Percentiles rank a stretch among this genome's conserved stretches.
Conservation (phyloP, 2,888 invertebrate species). For the Eumerus sabulonum region DNA sequence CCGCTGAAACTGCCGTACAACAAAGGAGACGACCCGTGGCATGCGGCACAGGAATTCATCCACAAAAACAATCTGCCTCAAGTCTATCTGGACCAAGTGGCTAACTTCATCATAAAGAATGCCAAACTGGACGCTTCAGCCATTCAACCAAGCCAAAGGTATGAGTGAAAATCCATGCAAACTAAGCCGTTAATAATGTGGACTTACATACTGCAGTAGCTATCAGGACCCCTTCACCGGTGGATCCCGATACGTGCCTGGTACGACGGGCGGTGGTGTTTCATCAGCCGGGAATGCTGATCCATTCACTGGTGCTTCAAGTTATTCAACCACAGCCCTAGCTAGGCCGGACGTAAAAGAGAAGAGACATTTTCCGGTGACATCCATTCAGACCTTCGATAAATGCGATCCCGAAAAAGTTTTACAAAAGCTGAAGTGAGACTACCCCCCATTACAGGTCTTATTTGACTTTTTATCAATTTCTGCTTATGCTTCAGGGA, state of each 20-base stretch:
- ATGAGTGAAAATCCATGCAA: background rate
- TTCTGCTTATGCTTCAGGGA: constrained; percentile 79
- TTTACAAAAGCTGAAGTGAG: constrained; percentile 83
- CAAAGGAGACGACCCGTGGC: constrained; percentile 93
- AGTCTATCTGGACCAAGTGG: constrained; percentile 93
- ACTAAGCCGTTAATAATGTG: background rate
- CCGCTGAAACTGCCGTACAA: constrained; percentile 95
- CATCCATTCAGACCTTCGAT: constrained; percentile 85
- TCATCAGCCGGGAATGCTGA: constrained; percentile 80
- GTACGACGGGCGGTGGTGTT: constrained; percentile 73
- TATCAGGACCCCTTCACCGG: constrained; percentile 86
- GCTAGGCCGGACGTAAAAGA: constrained; percentile 70
- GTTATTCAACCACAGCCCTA: constrained; percentile 83
- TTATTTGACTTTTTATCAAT: background rate
- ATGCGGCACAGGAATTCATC: constrained; percentile 93
- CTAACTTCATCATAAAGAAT: constrained; percentile 94
- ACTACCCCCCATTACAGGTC: background rate
- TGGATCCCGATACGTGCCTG: constrained; percentile 84
- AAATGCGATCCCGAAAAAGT: constrained; percentile 88
- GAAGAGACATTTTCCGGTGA: constrained; percentile 78
- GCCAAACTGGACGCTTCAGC: constrained; percentile 76
- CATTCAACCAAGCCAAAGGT: constrained; percentile 69
- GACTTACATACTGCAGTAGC: constrained; percentile 71
- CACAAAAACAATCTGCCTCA: constrained; percentile 91
- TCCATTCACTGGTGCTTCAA: constrained; percentile 85